phyloP scores from a whole-genome alignment of 2,113 vertebrate species.

The Hymenochirus boettgeri region DNA sequence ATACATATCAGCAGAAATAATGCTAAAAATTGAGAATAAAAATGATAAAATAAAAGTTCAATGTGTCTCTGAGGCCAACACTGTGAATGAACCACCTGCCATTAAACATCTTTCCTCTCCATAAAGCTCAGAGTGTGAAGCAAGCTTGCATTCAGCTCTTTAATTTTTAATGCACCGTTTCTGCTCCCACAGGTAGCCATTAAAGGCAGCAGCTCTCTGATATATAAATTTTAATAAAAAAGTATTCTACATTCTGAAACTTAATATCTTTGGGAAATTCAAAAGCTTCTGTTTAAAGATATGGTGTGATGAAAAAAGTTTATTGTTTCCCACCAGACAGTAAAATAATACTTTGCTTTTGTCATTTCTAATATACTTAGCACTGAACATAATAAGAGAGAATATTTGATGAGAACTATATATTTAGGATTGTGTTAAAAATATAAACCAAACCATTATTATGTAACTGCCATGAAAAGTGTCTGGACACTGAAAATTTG shows the following conservation, averaged over 20 bases:
- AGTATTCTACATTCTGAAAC: constrained; percentile 19
- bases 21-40: constrained; percentile 59
- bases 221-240: constrained; percentile 45
- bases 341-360: constrained; percentile 14
- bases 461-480: neutral
- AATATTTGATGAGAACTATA: neutral
- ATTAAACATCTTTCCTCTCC: constrained; percentile 57
- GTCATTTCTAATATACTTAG: constrained; percentile 7
- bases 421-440: neutral
- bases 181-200: constrained; percentile 58
- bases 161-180: constrained; percentile 67
- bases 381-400: constrained; percentile 12
- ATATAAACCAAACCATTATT: too few relatives aligned
- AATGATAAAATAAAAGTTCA: constrained; percentile 76
- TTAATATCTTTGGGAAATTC: constrained; percentile 36
- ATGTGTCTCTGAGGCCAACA: constrained; percentile 69
- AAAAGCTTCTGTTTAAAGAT: constrained; percentile 18
- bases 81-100: constrained; percentile 67
- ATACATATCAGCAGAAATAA: constrained; percentile 27
- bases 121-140: constrained; percentile 60
- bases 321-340: constrained; percentile 17
- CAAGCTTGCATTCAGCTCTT: constrained; percentile 54
- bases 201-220: constrained; percentile 52
- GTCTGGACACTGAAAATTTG: neutral
- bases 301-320: constrained; percentile 28